Evolutionary conservation across 2,797 vertebrate species (phyloP).

Genomic region (Bradypus variegatus): DNA sequence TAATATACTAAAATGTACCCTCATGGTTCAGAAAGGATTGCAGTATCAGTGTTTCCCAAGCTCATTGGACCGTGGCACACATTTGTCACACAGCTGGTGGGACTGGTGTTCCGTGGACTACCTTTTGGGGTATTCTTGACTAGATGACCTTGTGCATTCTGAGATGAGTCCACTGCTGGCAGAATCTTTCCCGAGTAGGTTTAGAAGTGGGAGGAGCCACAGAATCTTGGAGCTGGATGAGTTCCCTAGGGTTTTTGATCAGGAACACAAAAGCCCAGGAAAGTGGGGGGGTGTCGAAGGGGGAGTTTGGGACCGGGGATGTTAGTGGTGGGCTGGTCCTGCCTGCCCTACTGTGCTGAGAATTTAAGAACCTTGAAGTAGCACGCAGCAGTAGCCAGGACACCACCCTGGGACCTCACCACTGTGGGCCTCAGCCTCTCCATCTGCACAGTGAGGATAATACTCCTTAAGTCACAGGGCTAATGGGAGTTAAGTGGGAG

Average conservation of each 20-base stretch:
- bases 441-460: background rate
- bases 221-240: background rate
- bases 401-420: background rate
- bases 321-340: background rate
- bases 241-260: background rate
- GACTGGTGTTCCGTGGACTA: background rate
- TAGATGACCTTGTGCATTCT: background rate
- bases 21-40: background rate
- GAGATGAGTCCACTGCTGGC: background rate
- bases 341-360: background rate
- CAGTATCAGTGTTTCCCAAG: background rate
- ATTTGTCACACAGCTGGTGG: background rate
- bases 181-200: background rate
- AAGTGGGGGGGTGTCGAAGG: too few species aligned
- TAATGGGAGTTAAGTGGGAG: background rate
- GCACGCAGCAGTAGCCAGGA: background rate
- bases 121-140: background rate
- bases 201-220: background rate
- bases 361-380: background rate
- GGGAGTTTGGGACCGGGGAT: too few species aligned
- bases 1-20: background rate
- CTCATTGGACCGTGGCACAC: rapidly evolving
- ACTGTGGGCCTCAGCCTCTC: background rate
- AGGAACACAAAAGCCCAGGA: background rate
- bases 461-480: background rate